A percentile compares a stretch with the other conserved stretches of the same genome.
Evolutionary conservation across 2,797 vertebrate species (phyloP).

Genomic region (Chloroceryle inda): DNA sequence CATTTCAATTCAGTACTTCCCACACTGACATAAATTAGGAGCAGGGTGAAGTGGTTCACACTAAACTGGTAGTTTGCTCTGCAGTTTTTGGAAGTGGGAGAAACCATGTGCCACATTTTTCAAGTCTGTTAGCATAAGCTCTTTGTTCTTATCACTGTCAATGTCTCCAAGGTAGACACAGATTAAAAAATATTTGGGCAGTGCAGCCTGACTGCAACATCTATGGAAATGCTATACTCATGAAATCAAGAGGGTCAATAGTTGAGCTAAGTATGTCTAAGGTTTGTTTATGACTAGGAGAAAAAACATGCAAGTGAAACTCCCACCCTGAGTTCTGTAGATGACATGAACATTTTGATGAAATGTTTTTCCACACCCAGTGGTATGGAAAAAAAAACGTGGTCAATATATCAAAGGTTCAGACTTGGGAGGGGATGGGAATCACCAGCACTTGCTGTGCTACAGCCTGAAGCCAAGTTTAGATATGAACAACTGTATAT

Average conservation of each 20-base stretch:
- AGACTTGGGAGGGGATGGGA: neutral
- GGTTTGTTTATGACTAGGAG: neutral
- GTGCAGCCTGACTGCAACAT: neutral
- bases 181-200: neutral
- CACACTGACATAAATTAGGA: neutral
- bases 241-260: conserved; percentile 19
- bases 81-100: neutral
- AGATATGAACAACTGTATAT: neutral
- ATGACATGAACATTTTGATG: neutral
- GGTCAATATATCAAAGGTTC: neutral
- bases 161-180: neutral
- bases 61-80: neutral
- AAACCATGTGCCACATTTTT: neutral
- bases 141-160: neutral
- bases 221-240: neutral
- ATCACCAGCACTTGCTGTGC: neutral
- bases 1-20: neutral
- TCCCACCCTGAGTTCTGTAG: neutral
- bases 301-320: neutral
- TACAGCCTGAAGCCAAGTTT: neutral
- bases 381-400: neutral
- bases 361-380: conserved; percentile 38
- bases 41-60: neutral
- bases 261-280: conserved; percentile 11
- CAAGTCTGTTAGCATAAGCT: neutral